Base-by-base conservation (phyloP, 2,888 invertebrate species). In the Drosophila subsilvestris region DNA sequence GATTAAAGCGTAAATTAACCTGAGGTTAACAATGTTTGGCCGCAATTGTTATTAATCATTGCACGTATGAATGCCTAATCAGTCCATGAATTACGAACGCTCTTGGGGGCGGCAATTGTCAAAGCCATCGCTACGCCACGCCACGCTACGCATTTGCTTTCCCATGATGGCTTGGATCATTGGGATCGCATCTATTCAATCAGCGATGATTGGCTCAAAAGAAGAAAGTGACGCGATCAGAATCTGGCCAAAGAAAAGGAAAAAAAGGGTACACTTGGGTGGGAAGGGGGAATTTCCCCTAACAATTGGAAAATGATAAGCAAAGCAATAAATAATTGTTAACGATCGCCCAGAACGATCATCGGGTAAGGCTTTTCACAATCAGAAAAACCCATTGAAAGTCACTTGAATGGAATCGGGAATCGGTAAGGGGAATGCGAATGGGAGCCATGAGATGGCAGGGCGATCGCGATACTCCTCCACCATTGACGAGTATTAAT, bases 1-100 rank as follows among this genome's bases (percentile, higher is more conserved):
- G 88, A 89, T 89, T 88, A 80, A 88, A 86, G 86, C 88, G 85
- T 80, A 82, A 88, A 89, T 86, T 86, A 85, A 85, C 89, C 86
- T 80, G 71, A 68, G 86, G 86, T 89, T 85, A 88, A 89, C 88
- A 87, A 82, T 86, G 85, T 84, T 86, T 89, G 85, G 74, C 75
- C 77, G 86, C 80, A 66, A 76, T 86, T 85, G 85, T 85, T 87
- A 88, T 89, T 89, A 89, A 88, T 89, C 88, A 85, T 79, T 79
- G 78, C 78, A 77, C 72, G 79, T 80, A 77, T 89, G 86, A 88
- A 87, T 89, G 86, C 82, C 88, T 89, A 89, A 89, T 88, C 89
- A 89, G 88, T 81, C 83, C 72, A 78, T 79, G 80, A 80, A 86
- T 84, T 88, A 76, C 75, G 67, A 69, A 71, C 69, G 70, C 65